phyloP scores from a whole-genome alignment of 2,888 invertebrate genomes.

The Synanthedon andrenaeformis region DNA sequence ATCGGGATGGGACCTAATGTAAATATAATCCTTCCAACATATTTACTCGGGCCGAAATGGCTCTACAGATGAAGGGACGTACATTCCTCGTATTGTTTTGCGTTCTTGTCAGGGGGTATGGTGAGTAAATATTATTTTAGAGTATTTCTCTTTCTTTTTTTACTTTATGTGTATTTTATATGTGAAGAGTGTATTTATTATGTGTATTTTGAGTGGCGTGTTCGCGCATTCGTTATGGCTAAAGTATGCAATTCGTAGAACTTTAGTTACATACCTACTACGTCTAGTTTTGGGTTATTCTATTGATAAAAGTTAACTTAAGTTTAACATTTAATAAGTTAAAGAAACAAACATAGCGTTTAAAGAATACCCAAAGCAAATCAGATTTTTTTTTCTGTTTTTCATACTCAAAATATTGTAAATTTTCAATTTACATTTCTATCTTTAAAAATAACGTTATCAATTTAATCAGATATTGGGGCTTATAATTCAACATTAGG shows the following conservation, averaged over 20 bases:
- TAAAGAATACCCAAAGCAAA: too few species aligned
- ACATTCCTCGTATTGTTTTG: slow-evolving; percentile 48
- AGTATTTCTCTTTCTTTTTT: slow-evolving; percentile 15
- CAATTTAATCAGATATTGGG: too few species aligned
- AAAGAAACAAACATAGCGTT: too few species aligned
- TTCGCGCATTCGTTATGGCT: slow-evolving; percentile 17
- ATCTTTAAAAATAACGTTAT: too few species aligned
- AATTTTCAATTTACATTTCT: too few species aligned
- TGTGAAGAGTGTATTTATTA: too few species aligned
- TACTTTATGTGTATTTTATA: neutral
- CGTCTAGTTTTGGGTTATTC: neutral
- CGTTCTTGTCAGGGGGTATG: slow-evolving; percentile 38
- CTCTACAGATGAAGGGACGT: slow-evolving; percentile 44
- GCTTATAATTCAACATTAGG: too few species aligned
- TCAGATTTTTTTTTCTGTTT: too few species aligned
- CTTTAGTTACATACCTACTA: neutral
- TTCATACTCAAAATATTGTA: too few species aligned
- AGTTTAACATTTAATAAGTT: too few species aligned
- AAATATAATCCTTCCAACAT: slow-evolving; percentile 35
- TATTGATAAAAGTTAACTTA: too few species aligned
- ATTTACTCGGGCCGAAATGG: slow-evolving; percentile 55
- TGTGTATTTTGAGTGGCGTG: slow-evolving; percentile 30
- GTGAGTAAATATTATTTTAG: slow-evolving; percentile 47
- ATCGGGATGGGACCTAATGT: slow-evolving; percentile 56
- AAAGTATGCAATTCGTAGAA: neutral